Evolutionary conservation across 2,888 invertebrate species (phyloP).

Genomic region (Germaria angustata): DNA sequence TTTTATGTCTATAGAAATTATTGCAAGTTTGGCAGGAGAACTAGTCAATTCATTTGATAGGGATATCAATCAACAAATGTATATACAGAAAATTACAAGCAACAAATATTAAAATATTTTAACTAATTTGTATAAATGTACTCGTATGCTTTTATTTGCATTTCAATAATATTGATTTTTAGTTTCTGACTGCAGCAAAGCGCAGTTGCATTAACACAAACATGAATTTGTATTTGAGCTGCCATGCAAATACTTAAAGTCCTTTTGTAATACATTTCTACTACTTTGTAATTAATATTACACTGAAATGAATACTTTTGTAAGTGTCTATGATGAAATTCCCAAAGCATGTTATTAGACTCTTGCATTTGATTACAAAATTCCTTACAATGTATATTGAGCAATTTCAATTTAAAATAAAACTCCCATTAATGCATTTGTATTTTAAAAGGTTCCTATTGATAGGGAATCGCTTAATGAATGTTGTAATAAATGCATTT

Average conservation of each 20-base stretch:
- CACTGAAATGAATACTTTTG: background rate
- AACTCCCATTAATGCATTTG: conserved; percentile 34
- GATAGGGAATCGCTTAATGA: conserved; percentile 36
- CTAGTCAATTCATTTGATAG: no score
- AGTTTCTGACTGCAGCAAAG: background rate
- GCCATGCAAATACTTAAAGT: conserved; percentile 24
- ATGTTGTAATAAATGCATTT: background rate
- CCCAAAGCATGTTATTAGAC: background rate
- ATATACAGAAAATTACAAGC: no score
- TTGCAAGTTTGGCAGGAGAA: no score
- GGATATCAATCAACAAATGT: no score
- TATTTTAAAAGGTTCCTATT: conserved; percentile 40
- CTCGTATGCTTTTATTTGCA: background rate
- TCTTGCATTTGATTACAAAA: background rate
- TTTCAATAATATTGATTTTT: conserved; percentile 31
- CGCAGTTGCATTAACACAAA: background rate
- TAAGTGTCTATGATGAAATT: background rate
- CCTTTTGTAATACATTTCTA: conserved; percentile 8
- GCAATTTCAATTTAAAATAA: conserved; percentile 3
- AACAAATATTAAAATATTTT: no score
- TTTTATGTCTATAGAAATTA: no score
- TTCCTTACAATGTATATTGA: conserved; percentile 18
- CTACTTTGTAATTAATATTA: background rate
- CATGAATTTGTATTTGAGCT: background rate
- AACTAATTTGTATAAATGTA: background rate